Conservation (phyloP, 2,797 vertebrate genomes). For the Liasis olivaceus region DNA sequence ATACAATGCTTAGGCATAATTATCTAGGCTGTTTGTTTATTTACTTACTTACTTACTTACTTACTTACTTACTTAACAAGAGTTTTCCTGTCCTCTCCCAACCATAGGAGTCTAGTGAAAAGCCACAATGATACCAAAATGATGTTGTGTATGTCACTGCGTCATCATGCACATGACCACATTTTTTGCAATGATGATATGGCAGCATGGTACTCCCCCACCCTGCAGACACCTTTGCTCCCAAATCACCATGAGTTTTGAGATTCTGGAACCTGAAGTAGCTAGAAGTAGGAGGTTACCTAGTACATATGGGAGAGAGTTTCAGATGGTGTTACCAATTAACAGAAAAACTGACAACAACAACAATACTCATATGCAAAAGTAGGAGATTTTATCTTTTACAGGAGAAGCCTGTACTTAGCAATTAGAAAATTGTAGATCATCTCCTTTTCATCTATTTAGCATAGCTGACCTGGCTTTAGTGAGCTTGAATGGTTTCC, state of each 20-base stretch:
- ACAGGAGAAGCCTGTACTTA: slow-evolving; percentile 15
- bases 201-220: neutral
- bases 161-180: neutral
- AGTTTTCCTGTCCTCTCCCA: neutral
- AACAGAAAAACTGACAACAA: neutral
- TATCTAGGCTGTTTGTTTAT: neutral
- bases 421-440: neutral
- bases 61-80: neutral
- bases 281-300: neutral
- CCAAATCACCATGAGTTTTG: neutral
- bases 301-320: neutral
- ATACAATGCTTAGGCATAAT: neutral
- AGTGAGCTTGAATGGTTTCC: neutral
- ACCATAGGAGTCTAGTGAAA: neutral
- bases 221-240: neutral
- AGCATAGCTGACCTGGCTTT: neutral
- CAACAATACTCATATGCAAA: neutral
- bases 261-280: neutral
- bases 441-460: neutral
- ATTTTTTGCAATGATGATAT: neutral
- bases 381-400: neutral
- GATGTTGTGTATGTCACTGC: neutral
- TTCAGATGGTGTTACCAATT: neutral
- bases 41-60: neutral
- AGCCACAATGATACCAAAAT: neutral